Evolutionary conservation across 2,888 invertebrate species (phyloP).

Genomic region (Andrena fulva): DNA sequence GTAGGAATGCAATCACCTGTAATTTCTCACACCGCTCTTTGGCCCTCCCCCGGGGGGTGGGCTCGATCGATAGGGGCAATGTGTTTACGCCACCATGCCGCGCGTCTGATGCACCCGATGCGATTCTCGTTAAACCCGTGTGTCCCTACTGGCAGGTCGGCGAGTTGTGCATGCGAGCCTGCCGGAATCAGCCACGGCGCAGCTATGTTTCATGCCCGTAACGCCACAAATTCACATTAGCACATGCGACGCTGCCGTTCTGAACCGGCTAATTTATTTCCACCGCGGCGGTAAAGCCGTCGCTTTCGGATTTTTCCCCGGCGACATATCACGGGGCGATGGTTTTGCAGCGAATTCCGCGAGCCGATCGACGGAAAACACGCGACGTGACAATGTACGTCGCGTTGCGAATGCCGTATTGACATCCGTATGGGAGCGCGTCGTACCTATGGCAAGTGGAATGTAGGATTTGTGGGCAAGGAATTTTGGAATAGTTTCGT

Average conservation of each 20-base stretch:
- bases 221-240: slow-evolving; percentile 72
- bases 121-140: slow-evolving; percentile 78
- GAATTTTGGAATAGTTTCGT: no score
- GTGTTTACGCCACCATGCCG: slow-evolving; percentile 75
- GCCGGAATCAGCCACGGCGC: slow-evolving; percentile 68
- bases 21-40: slow-evolving; percentile 73
- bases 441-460: no score
- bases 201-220: slow-evolving; percentile 69
- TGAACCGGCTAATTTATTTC: slow-evolving; percentile 65
- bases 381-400: neutral
- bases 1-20: slow-evolving; percentile 69
- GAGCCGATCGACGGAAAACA: neutral
- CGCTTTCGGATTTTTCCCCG: slow-evolving; percentile 16
- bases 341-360: neutral
- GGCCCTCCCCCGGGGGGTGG: slow-evolving; percentile 55
- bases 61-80: slow-evolving; percentile 73
- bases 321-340: neutral
- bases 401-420: no score
- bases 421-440: no score
- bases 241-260: slow-evolving; percentile 62
- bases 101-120: slow-evolving; percentile 77
- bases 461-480: no score
- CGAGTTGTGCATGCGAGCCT: slow-evolving; percentile 70
- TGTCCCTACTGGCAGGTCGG: slow-evolving; percentile 68
- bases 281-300: slow-evolving; percentile 25